Conservation (phyloP, 2,888 invertebrate genomes). For the Rapana venosa region DNA sequence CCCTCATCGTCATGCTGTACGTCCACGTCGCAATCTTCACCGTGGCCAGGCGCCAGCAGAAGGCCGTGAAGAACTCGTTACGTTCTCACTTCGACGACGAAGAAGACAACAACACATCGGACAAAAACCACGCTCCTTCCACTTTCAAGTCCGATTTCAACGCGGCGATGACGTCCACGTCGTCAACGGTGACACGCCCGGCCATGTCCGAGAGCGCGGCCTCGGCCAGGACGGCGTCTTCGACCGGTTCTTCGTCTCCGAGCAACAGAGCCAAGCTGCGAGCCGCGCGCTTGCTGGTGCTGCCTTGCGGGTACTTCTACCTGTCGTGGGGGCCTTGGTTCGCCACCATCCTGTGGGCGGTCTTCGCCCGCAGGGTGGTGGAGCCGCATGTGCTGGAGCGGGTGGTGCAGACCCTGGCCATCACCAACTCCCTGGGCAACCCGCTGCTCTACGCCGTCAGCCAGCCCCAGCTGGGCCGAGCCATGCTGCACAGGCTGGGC, state of each 20-base stretch:
- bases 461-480: conserved; percentile 32
- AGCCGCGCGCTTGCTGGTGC: conserved; percentile 30
- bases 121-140: neutral
- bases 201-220: neutral
- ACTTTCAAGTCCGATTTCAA: neutral
- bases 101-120: neutral
- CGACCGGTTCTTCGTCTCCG: neutral
- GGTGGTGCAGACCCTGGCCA: conserved; percentile 36
- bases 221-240: neutral
- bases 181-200: neutral
- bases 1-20: conserved; percentile 37
- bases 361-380: neutral
- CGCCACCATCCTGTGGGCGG: conserved; percentile 34
- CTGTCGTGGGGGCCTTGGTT: conserved; percentile 41
- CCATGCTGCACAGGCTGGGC: conserved; percentile 28
- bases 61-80: conserved; percentile 31
- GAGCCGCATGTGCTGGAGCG: conserved; percentile 28
- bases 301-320: conserved; percentile 41
- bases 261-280: conserved; percentile 31
- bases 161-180: neutral
- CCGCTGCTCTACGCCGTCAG: conserved; percentile 37
- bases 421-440: conserved; percentile 38
- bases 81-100: neutral
- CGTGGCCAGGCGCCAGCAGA: conserved; percentile 39
- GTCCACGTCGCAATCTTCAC: conserved; percentile 36